Evolutionary conservation across 2,888 invertebrate species (phyloP).

Genomic region (Lypha dubia): DNA sequence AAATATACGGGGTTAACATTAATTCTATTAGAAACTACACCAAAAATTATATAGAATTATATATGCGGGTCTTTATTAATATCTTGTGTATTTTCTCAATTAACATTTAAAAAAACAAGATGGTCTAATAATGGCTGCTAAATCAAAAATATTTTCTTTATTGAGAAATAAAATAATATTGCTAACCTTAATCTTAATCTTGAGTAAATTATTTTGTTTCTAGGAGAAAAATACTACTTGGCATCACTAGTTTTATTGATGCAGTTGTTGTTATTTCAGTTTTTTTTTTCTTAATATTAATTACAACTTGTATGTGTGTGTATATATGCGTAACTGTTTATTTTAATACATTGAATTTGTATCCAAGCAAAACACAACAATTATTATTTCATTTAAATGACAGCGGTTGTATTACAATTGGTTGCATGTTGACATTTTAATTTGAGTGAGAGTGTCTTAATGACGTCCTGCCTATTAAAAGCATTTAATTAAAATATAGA

Average conservation of each 20-base stretch:
- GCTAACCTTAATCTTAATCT: background rate
- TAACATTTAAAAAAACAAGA: conserved; percentile 16
- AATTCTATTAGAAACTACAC: conserved; percentile 16
- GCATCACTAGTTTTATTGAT: background rate
- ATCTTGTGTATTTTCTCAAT: background rate
- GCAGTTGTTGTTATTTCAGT: background rate
- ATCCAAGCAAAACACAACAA: conserved; percentile 24
- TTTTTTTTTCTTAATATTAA: background rate
- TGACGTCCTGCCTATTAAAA: conserved; percentile 45
- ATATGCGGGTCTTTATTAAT: conserved; percentile 38
- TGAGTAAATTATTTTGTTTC: background rate
- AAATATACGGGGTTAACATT: conserved; percentile 22
- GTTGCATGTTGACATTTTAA: conserved; percentile 42
- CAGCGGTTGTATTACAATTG: conserved; percentile 45
- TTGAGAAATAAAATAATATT: background rate
- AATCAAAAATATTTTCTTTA: background rate
- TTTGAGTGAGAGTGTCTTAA: conserved; percentile 59
- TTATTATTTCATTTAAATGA: conserved; percentile 46
- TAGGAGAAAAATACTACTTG: background rate
- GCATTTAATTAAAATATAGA: conserved; percentile 33
- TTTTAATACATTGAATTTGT: conserved; percentile 20
- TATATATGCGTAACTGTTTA: background rate
- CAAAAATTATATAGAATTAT: background rate
- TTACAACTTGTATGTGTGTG: background rate
- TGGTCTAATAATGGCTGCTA: conserved; percentile 36